phyloP scores from a whole-genome alignment of 2,888 invertebrate genomes.

The Heliconius cydno region DNA sequence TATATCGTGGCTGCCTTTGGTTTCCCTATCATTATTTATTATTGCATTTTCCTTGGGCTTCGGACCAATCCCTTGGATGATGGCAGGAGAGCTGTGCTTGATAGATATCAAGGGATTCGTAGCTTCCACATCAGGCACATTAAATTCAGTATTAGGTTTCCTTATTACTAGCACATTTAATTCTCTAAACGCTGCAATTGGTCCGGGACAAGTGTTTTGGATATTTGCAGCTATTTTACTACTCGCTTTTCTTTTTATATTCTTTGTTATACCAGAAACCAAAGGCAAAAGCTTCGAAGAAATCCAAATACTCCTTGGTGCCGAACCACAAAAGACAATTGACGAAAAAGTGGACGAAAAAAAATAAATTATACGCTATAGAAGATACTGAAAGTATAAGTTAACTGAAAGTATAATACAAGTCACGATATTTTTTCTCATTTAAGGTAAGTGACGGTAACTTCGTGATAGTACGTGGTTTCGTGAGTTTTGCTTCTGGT shows the following conservation, averaged over 20 bases:
- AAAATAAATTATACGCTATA: slow-evolving; percentile 57
- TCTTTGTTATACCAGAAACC: slow-evolving; percentile 86
- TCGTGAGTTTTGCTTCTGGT: too few relatives aligned
- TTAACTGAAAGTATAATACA: too few relatives aligned
- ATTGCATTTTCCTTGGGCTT: slow-evolving; percentile 92
- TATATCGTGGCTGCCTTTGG: slow-evolving; percentile 89
- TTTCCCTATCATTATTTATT: slow-evolving; percentile 89
- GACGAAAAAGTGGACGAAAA: slow-evolving; percentile 57
- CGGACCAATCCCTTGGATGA: slow-evolving; percentile 95
- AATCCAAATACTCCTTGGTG: slow-evolving; percentile 82
- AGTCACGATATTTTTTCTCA: slow-evolving; percentile 55
- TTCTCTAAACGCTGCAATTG: slow-evolving; percentile 82
- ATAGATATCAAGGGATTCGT: slow-evolving; percentile 90
- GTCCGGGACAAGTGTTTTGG: slow-evolving; percentile 88
- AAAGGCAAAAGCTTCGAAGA: slow-evolving; percentile 88
- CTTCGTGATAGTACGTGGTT: too few relatives aligned
- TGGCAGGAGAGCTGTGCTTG: slow-evolving; percentile 91
- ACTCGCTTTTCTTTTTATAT: slow-evolving; percentile 86
- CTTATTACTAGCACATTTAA: slow-evolving; percentile 89
- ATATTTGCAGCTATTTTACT: slow-evolving; percentile 87
- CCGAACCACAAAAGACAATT: slow-evolving; percentile 55
- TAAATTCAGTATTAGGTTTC: slow-evolving; percentile 93
- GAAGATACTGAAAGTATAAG: slow-evolving; percentile 62
- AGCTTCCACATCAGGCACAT: slow-evolving; percentile 89
- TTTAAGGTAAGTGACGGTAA: too few relatives aligned